Base-by-base conservation (phyloP, 2,113 vertebrate species). In the Coptodon bakossiorum region DNA sequence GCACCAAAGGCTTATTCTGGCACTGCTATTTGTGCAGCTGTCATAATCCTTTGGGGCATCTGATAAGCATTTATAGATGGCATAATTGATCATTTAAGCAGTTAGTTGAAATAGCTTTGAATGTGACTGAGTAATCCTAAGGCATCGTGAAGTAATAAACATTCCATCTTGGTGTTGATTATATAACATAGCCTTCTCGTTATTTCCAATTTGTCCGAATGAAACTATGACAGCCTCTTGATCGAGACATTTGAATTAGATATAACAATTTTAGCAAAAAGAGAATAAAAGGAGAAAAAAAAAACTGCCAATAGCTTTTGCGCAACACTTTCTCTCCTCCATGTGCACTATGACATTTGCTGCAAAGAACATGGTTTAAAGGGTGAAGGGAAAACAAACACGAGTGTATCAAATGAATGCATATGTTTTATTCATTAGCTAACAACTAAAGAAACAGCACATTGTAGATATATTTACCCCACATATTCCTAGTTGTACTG, bases 371-470 rank as follows among this genome's bases (percentile, higher is more conserved):
- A 81, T 27, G 59, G 48, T 83, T 91, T 48, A 43, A 43, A 85
- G 79, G 43, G 73, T 73, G 52, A 87, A 91, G 81, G 53, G 86
- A 91, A 94, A 76, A 93, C 82, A 93, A 43, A 93, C 82, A 86
- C 86, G 50, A 81, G 53, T 83, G 82, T 89, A 83, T 86, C 80
- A 91, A 94, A 95, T 94, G 52, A 95, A 95, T 94, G 94, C 94
- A 94, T 90, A 94, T 95, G 43, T 95, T 96, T 96, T 96, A 96
- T 95, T 96, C 90, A 95, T 93, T 86, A 91, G 85, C 87, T 93
- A 91, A 94, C 92, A 88, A 91, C 92, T 93, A 92, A 93, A 94
- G 89, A 92, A 92, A 95, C 92, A 91, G 90, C 93, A 94, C 90
- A 92, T 31, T 89, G 88, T 73, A 93, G 92, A 94, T 94, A 93